These are phyloP conservation scores for Vannuccia rotundouncinata DNA, from an alignment of 2,888 invertebrate genomes.

Conservation along the genomic window DNA sequence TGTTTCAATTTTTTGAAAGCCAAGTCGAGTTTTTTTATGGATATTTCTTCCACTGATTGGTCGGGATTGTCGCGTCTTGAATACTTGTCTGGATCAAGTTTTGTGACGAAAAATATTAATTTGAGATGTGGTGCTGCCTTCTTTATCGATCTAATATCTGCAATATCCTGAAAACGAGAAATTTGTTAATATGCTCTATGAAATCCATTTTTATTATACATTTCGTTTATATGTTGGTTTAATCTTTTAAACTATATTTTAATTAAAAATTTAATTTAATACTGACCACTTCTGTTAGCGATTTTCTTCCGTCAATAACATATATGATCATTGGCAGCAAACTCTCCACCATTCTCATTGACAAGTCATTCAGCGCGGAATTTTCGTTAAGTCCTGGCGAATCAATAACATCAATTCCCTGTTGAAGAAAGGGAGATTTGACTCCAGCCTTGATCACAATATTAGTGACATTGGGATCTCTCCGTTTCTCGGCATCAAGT, in stretches of 20 bases:
- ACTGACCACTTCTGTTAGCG: not conserved
- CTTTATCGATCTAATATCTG: constrained; percentile 9
- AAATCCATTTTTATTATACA: no score
- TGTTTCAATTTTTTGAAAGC: constrained; percentile 22
- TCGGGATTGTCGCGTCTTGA: no score
- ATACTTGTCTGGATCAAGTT: constrained; percentile 5
- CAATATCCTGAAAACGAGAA: not conserved
- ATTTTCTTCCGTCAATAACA: constrained; percentile 28
- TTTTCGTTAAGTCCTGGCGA: constrained; percentile 18
- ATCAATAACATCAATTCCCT: constrained; percentile 34
- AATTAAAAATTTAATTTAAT: no score
- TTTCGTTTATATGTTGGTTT: no score
- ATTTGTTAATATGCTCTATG: no score
- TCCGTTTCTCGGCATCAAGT: not conserved
- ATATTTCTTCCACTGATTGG: not conserved
- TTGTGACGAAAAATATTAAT: constrained; percentile 1
- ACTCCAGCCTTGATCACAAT: not conserved
- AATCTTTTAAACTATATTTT: no score
- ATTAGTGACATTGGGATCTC: not conserved
- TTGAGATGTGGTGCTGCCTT: not conserved
- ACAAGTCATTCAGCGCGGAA: not conserved
- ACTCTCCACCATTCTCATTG: constrained; percentile 12
- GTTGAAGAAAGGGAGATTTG: not conserved
- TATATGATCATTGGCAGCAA: constrained; percentile 29
- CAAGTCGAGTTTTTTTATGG: not conserved